Conservation (phyloP, 2,113 vertebrate genomes). For the Microtus richardsoni region DNA sequence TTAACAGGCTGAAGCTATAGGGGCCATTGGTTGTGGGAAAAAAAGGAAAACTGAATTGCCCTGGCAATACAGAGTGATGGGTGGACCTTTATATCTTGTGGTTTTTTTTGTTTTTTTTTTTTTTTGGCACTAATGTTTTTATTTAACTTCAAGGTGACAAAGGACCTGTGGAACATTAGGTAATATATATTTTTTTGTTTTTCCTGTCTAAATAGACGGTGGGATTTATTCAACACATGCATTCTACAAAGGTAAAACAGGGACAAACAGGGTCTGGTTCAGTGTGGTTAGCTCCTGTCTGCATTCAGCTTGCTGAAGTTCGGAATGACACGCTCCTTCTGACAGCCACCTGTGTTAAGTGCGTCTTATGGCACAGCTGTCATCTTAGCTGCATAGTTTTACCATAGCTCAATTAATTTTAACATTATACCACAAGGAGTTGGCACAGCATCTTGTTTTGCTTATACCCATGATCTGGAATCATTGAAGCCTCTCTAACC, state of each 20-base stretch:
- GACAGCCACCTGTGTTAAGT: conserved; percentile 70
- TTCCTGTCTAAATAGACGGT: conserved; percentile 82
- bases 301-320: conserved; percentile 75
- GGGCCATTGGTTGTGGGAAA: conserved; percentile 54
- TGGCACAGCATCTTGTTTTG: conserved; percentile 76
- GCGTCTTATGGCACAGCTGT: conserved; percentile 51
- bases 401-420: conserved; percentile 77
- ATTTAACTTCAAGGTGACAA: no score
- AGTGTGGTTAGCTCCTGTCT: conserved; percentile 65
- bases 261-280: conserved; percentile 72
- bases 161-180: no score
- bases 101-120: no score
- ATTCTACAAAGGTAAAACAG: conserved; percentile 80
- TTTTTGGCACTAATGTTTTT: no score
- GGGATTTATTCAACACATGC: conserved; percentile 81
- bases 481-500: conserved; percentile 75
- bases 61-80: conserved; percentile 51
- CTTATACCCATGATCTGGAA: conserved; percentile 78
- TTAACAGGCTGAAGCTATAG: conserved; percentile 80
- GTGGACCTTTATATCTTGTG: conserved; percentile 79
- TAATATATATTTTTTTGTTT: conserved; percentile 28
- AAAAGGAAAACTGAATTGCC: conserved; percentile 74
- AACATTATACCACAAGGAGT: conserved; percentile 73
- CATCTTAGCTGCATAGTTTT: conserved; percentile 71
- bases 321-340: conserved; percentile 69